These are phyloP conservation scores for Stegastes partitus DNA, from an alignment of 2,113 vertebrate species.

Conservation along the genomic window DNA sequence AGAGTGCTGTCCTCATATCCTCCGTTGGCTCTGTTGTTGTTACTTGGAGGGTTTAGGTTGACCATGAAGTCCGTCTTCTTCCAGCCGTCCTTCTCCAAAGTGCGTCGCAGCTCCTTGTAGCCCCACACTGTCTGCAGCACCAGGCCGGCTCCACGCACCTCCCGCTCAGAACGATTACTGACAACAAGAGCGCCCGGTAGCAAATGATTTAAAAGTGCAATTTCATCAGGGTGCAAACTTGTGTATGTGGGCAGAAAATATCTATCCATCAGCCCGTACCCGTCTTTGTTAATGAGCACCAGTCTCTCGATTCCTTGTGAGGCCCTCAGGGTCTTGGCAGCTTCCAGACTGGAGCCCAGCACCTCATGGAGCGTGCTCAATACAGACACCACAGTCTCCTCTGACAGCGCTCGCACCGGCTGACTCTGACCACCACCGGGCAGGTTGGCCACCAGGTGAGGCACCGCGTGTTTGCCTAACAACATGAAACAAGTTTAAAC, in stretches of 20 bases:
- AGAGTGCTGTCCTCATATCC: constrained; percentile 95
- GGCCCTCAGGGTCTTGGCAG: constrained; percentile 91
- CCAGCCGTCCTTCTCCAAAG: constrained; percentile 97
- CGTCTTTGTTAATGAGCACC: constrained; percentile 95
- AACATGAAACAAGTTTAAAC: neutral
- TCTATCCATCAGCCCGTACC: constrained; percentile 74
- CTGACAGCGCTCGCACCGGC: constrained; percentile 87
- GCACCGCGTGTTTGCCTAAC: constrained; percentile 92
- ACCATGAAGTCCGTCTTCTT: constrained; percentile 98
- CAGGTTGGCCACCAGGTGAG: constrained; percentile 91
- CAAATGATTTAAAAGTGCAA: neutral
- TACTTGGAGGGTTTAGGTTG: constrained; percentile 85
- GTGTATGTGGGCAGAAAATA: neutral
- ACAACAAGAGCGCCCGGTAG: neutral
- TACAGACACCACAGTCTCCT: constrained; percentile 92
- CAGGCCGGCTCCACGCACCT: constrained; percentile 92
- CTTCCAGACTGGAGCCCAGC: constrained; percentile 91
- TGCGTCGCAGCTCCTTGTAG: constrained; percentile 94
- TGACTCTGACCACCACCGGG: constrained; percentile 91
- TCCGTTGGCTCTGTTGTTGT: constrained; percentile 85
- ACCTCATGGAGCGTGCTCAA: constrained; percentile 94
- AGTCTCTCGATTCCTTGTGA: constrained; percentile 95
- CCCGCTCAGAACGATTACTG: constrained; percentile 94
- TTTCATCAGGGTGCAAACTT: neutral
- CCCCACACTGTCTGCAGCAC: constrained; percentile 95